Base-by-base conservation (phyloP, 2,888 invertebrate genomes). In the Polietes domitor region DNA sequence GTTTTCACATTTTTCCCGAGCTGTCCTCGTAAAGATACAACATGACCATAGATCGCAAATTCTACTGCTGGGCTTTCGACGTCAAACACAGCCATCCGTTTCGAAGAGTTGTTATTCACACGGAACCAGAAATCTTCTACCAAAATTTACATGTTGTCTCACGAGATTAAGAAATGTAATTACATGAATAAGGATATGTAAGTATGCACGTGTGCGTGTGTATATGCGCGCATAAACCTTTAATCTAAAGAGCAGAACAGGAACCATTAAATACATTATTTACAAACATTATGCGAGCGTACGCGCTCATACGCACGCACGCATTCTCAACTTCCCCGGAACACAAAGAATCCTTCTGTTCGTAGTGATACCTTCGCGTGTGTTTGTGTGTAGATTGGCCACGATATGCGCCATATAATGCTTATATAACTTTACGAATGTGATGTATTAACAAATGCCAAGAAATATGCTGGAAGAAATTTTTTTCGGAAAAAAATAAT, bases 401-500 rank as follows among this genome's bases (percentile, higher is more conserved):
- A 41, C 15, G 15, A 41, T 41, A 41, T 32, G 3, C 41, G 15
- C 12, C 12, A 12, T 47, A n/a, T 47, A n/a, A 12, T n/a, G n/a
- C n/a, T 41, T 41, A 41, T 41, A 41, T 41, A 41, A 41, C 12
- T 41, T 41, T 47, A 47, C 12, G 47, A n/a, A 47, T n/a, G 47
- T 12, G 47, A 12, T 47, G 47, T 21, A 55, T 55, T 55, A 55
- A 15, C 43, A 43, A 50, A 47, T 55, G 47, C 77, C 50, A 58
- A 77, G 77, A 68, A 50, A 65, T 77, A 77, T 73, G 81, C 81
- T 21, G 7, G 47, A n/a, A n/a, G n/a, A 47, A 47, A 47, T 15
- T 3, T n/a, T 47, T 47, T 47, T 47, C 3, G 47, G 47, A 47
- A 47, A 47, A 47, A 47, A 2, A 47, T 1, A 4, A n/a, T 47